Evolutionary conservation across 2,797 vertebrate species (phyloP).

Genomic region (Hippoglossus hippoglossus): DNA sequence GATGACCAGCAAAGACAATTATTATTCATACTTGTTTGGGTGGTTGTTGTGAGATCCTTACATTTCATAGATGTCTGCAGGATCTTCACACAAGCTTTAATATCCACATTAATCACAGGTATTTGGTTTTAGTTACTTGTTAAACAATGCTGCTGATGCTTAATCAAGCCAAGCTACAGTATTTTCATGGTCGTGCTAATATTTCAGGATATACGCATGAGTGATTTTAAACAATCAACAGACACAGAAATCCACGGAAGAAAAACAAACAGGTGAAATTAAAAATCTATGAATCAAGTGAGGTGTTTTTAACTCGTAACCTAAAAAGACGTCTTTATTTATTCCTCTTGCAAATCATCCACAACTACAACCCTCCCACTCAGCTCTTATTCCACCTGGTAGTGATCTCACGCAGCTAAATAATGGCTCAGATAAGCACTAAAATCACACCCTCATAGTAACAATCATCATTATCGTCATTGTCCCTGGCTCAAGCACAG

Average conservation of each 20-base stretch:
- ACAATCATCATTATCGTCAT: slow-evolving; percentile 73
- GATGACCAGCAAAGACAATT: too few species aligned
- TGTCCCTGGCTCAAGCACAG: slow-evolving; percentile 62
- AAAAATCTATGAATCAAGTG: too few species aligned
- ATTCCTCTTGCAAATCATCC: slow-evolving; percentile 36
- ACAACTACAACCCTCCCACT: slow-evolving; percentile 49
- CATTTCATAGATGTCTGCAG: too few species aligned
- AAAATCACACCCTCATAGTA: slow-evolving; percentile 65
- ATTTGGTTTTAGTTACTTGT: background rate
- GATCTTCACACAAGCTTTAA: background rate
- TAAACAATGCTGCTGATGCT: slow-evolving; percentile 9
- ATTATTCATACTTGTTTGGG: too few species aligned
- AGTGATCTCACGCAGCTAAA: slow-evolving; percentile 71
- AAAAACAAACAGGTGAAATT: too few species aligned
- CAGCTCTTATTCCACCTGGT: slow-evolving; percentile 48
- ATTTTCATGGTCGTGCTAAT: background rate
- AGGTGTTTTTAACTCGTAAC: background rate
- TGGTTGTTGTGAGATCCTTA: too few species aligned
- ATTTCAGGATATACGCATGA: background rate
- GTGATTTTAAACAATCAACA: slow-evolving; percentile 5
- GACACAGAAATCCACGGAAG: background rate
- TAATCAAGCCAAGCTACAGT: background rate
- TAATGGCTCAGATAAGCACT: slow-evolving; percentile 75
- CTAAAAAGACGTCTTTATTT: slow-evolving; percentile 31
- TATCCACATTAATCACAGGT: slow-evolving; percentile 2